Base-by-base conservation (phyloP, 92 coral and sea anemone genomes). In the Virgularia gustaviana region DNA sequence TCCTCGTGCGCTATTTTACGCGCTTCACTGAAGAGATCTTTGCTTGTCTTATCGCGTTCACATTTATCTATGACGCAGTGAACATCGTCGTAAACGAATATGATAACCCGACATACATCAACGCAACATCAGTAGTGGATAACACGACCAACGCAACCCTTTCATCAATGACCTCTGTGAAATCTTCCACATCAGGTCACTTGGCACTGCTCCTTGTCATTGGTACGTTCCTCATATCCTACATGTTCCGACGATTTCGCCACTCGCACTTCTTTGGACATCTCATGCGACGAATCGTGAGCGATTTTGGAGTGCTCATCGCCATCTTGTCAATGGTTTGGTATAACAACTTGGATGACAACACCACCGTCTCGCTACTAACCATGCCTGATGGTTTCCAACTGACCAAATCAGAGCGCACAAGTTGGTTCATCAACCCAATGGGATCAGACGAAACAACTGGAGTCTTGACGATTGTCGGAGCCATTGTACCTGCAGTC, bases 11-110 rank as follows among this genome's bases (percentile, higher is more conserved):
- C 19, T 89, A 85, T 63, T 94, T 94, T 73, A 94, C 99, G 32
- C 90, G 99, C 20, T 94, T 94, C 57, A 94, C 99, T 0, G 99
- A 94, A 73, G 99, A 94, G 70, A 94, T 94, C 65, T 94, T 94
- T 47, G 99, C 99, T 22, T 75, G 90, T 64, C 77, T 94, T 75
- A 94, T 94, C 41, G 88, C 99, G 23, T 78, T 94, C 6, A 94
- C 90, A 38, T 94, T 94, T 76, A 70, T 94, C 75, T 74, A 85
- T 43, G 96, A 94, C 75, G 96, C 94, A 0, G 67, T 89, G 28
- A 49, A 72, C 16, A 83, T 89, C 63, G 78, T 89, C 28, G 77
- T 72, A 27, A 70, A 85, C 15, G 80, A 84, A 29, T 94, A 73
- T 70, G 66, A 47, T 22, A 39, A 51, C 36, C 63, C 83, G 36